phyloP scores from a whole-genome alignment of 2,113 vertebrate species.

The Rhea pennata region DNA sequence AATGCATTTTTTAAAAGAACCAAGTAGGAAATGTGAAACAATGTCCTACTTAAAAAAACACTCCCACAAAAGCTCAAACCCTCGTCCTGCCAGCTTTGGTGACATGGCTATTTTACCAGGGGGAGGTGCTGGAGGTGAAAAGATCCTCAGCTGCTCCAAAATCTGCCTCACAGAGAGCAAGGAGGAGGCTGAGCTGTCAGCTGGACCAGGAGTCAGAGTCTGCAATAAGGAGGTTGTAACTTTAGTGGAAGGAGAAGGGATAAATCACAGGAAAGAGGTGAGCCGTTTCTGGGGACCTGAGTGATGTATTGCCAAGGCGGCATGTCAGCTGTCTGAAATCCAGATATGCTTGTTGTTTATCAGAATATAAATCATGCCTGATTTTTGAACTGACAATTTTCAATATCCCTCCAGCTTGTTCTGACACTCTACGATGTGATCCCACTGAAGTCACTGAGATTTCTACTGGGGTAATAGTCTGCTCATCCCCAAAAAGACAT shows the following conservation, averaged over 20 bases:
- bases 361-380: background rate
- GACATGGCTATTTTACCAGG: background rate
- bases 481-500: background rate
- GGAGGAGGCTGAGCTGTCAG: background rate
- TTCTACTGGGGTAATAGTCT: background rate
- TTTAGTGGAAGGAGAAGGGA: background rate
- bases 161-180: background rate
- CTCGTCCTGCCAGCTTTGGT: conserved; percentile 3
- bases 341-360: background rate
- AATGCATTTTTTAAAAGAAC: conserved; percentile 51
- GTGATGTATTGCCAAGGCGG: background rate
- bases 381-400: background rate
- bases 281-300: background rate
- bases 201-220: background rate
- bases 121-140: conserved; percentile 19
- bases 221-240: background rate
- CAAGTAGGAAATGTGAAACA: conserved; percentile 35
- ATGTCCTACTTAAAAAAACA: background rate
- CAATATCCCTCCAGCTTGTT: background rate
- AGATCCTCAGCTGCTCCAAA: background rate
- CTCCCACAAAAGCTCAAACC: background rate
- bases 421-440: background rate
- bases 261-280: background rate
- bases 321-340: background rate
- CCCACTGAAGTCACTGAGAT: background rate